Evolutionary conservation across 2,888 invertebrate species (phyloP).

Genomic region (Campoplex capitator): DNA sequence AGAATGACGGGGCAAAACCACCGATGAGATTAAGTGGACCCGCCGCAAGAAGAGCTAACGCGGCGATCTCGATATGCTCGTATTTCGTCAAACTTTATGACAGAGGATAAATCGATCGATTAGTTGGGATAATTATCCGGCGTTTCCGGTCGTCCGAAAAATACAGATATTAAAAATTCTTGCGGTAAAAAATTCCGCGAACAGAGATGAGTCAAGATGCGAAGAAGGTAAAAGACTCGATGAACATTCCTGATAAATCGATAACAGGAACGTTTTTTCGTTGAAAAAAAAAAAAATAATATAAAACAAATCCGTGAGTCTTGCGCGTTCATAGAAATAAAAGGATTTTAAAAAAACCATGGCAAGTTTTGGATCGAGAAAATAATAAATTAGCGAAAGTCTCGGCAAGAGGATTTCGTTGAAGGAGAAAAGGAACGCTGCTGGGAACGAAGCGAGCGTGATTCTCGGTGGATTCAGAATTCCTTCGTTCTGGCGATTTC

Average conservation of each 20-base stretch:
- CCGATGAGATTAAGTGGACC: constrained; percentile 10
- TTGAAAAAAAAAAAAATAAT: background rate
- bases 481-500: constrained; percentile 60
- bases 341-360: background rate
- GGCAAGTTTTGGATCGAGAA: constrained; percentile 17
- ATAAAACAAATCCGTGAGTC: background rate
- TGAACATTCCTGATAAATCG: constrained; percentile 55
- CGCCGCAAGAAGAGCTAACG: background rate
- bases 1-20: constrained; percentile 31
- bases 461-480: constrained; percentile 46
- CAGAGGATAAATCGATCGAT: constrained; percentile 57
- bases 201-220: background rate
- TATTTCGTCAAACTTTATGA: constrained; percentile 33
- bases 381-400: constrained; percentile 61
- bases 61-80: background rate
- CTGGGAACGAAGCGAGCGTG: constrained; percentile 1
- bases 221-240: constrained; percentile 5
- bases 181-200: constrained; percentile 47
- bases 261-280: constrained; percentile 41
- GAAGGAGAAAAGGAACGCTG: constrained; percentile 3
- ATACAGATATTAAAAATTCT: constrained; percentile 19
- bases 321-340: background rate
- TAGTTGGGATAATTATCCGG: constrained; percentile 14
- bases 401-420: constrained; percentile 53
- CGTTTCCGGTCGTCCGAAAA: constrained; percentile 13